Evolutionary conservation across 1,140 invertebrate genomes (phyloP).

Genomic region (Drosophila mayri): DNA sequence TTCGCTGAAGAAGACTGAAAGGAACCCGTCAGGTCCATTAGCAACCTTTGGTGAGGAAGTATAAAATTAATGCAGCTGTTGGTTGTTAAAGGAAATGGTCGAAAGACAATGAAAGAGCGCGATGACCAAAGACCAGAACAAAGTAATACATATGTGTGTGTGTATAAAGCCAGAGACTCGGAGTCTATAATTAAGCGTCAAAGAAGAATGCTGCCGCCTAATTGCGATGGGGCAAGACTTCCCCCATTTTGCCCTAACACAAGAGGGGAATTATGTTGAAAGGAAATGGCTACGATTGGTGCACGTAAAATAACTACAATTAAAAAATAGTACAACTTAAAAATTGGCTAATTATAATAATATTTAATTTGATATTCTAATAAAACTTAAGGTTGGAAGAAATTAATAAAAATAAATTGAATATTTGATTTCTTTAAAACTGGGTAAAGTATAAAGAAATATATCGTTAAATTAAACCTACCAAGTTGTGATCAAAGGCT

Average conservation of each 20-base stretch:
- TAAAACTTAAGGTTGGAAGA: neutral
- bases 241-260: constrained; percentile 36
- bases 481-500: no score
- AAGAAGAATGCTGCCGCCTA: constrained; percentile 63
- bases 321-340: neutral
- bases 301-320: constrained; percentile 25
- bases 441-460: no score
- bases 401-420: neutral
- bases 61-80: constrained; percentile 65
- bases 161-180: constrained; percentile 21
- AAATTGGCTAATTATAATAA: neutral
- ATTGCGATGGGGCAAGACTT: constrained; percentile 54
- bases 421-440: no score
- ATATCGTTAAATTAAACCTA: no score
- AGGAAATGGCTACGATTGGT: constrained; percentile 16
- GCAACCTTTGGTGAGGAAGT: constrained; percentile 62
- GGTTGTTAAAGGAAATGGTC: constrained; percentile 66
- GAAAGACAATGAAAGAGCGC: constrained; percentile 67
- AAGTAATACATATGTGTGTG: constrained; percentile 15
- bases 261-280: constrained; percentile 21
- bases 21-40: constrained; percentile 31
- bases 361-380: no score
- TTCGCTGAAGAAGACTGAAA: neutral
- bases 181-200: constrained; percentile 47
- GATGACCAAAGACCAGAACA: constrained; percentile 56